A percentile compares a stretch with the other conserved stretches of the same genome.
Evolutionary conservation across 2,113 vertebrate genomes (phyloP).

Genomic region (Gymnogyps californianus): DNA sequence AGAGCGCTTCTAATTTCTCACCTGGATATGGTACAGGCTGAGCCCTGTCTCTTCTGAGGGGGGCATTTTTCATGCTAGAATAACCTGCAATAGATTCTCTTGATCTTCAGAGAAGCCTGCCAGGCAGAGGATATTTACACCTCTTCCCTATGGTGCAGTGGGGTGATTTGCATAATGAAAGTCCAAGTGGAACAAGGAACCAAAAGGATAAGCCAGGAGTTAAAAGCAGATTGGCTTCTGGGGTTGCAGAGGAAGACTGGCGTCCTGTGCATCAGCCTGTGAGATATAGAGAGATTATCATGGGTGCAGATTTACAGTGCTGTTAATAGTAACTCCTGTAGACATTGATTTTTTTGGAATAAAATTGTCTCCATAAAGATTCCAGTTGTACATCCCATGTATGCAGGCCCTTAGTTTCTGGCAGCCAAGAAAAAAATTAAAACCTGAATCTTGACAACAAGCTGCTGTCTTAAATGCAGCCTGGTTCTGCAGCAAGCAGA

Average conservation of each 20-base stretch:
- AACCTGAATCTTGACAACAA: neutral
- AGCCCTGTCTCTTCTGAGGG: slow-evolving; percentile 24
- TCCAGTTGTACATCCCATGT: neutral
- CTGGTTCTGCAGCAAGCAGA: neutral
- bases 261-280: neutral
- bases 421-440: neutral
- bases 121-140: slow-evolving; percentile 45
- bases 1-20: slow-evolving; percentile 16
- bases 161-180: slow-evolving; percentile 50
- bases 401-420: neutral
- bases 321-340: neutral
- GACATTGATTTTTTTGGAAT: neutral
- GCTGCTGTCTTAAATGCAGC: neutral
- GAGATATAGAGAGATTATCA: neutral
- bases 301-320: neutral
- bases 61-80: slow-evolving; percentile 53
- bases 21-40: slow-evolving; percentile 13
- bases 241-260: neutral
- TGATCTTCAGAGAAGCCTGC: slow-evolving; percentile 41
- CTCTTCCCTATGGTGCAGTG: neutral
- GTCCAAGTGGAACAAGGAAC: slow-evolving; percentile 1
- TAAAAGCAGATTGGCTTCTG: slow-evolving; percentile 14
- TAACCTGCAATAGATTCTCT: slow-evolving; percentile 46
- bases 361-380: neutral
- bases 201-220: neutral